Evolutionary conservation across 1,140 invertebrate genomes (phyloP), one percentile per base, ranked within the genome.

Genomic region (Scaptomyza hsui): DNA sequence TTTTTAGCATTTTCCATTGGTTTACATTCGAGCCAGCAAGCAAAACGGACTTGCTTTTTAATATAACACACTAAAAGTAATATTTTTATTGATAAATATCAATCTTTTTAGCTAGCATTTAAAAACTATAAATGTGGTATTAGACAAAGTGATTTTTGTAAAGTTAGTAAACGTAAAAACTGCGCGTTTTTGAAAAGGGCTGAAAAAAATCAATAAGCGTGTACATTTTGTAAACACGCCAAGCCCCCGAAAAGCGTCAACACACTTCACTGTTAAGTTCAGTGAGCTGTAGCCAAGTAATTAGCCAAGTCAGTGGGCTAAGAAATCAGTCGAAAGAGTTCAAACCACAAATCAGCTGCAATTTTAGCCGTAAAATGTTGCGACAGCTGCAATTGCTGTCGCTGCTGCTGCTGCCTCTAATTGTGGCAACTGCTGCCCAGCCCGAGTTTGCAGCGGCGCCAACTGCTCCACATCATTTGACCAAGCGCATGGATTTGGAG

Each of bases 401-500:
- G 42, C 39, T 42, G 47, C 35, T 48, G 42, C 37, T 63, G 44
- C 45, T 53, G 21, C 44, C 64, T 18, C 44, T 76, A 26, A 19
- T 77, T 29, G 35, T 21, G 49, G 72, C 61, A 59, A 72, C 65
- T 39, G 65, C 55, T 7, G 81, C 57, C 6, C 82, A 88, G 55
- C 75, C 80, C 13, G 82, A 88, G 57, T 64, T 64, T 32, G 70
- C 72, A n/a, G 53, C 42, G 35, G 12, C 21, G 1, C 57, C 44
- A 61, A 45, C 51, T 10, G 63, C 67, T 26, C 65, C 71, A 19
- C 90, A 91, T 69, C 77, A 42, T 2, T 71, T 91, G 6, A 62
- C 59, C 57, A 91, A 91, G 44, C 80, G 90, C 29, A 91, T 91
- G 89, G 90, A 91, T 59, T 70, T 91, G 55, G 90, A 90, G 18